Conservation (phyloP, 2,888 invertebrate species). For the Leucophenga maculata region DNA sequence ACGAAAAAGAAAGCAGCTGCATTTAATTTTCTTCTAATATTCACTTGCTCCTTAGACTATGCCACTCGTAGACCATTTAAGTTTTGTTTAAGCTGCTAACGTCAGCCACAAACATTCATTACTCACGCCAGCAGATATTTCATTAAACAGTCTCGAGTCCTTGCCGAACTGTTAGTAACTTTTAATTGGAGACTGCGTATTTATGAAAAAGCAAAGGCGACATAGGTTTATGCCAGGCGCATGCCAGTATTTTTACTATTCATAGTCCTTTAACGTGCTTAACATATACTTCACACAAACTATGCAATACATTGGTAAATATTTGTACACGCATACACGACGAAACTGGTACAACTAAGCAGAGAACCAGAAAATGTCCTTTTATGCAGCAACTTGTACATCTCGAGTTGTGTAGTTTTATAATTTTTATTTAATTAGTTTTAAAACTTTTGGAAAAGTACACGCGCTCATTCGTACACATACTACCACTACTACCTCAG, state of each 20-base stretch:
- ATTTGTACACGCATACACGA: conserved; percentile 20
- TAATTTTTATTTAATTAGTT: conserved; percentile 67
- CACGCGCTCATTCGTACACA: conserved; percentile 29
- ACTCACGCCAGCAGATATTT: conserved; percentile 21
- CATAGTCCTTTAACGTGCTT: conserved; percentile 50
- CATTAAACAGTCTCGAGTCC: conserved; percentile 12
- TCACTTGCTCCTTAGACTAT: background rate
- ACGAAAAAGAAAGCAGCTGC: too few species aligned
- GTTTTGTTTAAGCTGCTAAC: conserved; percentile 31
- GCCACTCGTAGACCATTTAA: background rate
- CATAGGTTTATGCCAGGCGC: background rate
- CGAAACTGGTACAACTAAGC: conserved; percentile 23
- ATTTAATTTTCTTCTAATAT: too few species aligned
- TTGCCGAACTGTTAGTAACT: conserved; percentile 43
- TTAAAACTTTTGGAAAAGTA: conserved; percentile 58
- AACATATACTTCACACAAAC: conserved; percentile 19
- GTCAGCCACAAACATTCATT: conserved; percentile 33
- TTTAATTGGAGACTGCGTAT: conserved; percentile 62
- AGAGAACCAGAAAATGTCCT: conserved; percentile 49
- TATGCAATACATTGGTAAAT: background rate
- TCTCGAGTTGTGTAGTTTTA: conserved; percentile 62
- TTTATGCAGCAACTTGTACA: conserved; percentile 49
- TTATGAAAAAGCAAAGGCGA: conserved; percentile 30
- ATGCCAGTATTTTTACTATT: background rate
- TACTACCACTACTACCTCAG: background rate